Evolutionary conservation across 2,113 vertebrate genomes (phyloP).

Genomic region (Amia ocellicauda): DNA sequence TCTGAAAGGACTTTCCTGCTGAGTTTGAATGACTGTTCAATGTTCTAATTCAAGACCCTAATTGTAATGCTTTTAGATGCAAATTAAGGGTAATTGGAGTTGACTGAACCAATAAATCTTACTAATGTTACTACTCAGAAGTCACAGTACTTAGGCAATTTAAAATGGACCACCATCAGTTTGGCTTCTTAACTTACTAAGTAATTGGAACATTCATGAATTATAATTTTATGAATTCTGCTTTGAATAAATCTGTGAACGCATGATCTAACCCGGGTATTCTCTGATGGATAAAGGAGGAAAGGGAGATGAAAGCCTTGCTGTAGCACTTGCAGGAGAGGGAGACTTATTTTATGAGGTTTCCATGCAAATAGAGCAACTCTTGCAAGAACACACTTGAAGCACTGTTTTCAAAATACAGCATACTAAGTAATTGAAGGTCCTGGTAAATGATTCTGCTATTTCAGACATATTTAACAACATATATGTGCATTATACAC

Average conservation of each 20-base stretch:
- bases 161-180: slow-evolving; percentile 51
- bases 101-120: slow-evolving; percentile 69
- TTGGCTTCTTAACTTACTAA: slow-evolving; percentile 55
- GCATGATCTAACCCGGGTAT: slow-evolving; percentile 6
- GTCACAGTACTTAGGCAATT: slow-evolving; percentile 50
- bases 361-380: neutral
- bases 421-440: neutral
- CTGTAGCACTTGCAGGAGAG: slow-evolving; percentile 26
- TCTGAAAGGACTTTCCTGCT: slow-evolving; percentile 35
- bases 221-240: slow-evolving; percentile 61
- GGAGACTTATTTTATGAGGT: neutral
- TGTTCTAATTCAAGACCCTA: slow-evolving; percentile 52
- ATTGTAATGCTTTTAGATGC: slow-evolving; percentile 67
- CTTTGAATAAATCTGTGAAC: slow-evolving; percentile 29
- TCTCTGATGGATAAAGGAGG: neutral
- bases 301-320: slow-evolving; percentile 3
- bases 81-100: slow-evolving; percentile 67
- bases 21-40: slow-evolving; percentile 37
- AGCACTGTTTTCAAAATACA: neutral
- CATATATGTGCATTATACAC: too few relatives aligned
- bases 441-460: too few relatives aligned
- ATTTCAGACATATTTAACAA: too few relatives aligned
- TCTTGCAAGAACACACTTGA: too few relatives aligned
- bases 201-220: slow-evolving; percentile 66
- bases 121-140: slow-evolving; percentile 45